These are phyloP conservation scores for Lanius ludovicianus DNA, from an alignment of 2,113 vertebrate genomes.

Conservation along the genomic window DNA sequence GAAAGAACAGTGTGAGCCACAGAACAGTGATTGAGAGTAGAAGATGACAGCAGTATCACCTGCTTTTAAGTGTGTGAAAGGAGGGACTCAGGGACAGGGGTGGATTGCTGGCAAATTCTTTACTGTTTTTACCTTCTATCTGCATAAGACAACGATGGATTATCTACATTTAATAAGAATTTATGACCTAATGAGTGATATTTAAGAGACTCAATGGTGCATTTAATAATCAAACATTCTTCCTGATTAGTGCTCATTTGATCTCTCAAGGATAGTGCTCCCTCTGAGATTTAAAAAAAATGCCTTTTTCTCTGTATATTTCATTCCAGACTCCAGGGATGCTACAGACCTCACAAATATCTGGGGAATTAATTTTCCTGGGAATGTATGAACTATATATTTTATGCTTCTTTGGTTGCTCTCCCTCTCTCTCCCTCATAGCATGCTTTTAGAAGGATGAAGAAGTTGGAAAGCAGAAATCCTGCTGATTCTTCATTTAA, in stretches of 20 bases:
- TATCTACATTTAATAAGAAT: conserved; percentile 62
- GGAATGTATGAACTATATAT: not conserved
- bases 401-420: not conserved
- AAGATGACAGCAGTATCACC: not conserved
- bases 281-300: not conserved
- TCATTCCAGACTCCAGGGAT: not conserved
- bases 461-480: not conserved
- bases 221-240: conserved; percentile 73
- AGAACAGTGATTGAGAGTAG: not conserved
- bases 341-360: not conserved
- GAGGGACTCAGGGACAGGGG: not conserved
- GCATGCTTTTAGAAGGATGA: not conserved
- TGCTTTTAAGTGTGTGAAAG: not conserved
- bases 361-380: not conserved
- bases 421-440: not conserved
- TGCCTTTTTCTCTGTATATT: not conserved
- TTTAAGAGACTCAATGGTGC: conserved; percentile 70
- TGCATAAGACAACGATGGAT: conserved; percentile 52
- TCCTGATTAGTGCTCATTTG: conserved; percentile 70
- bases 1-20: not conserved
- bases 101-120: not conserved
- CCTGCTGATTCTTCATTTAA: not conserved
- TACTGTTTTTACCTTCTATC: conserved; percentile 34
- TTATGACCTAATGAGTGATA: conserved; percentile 67
- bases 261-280: conserved; percentile 43